Conservation (phyloP, 2,888 invertebrate species). For the Caradrina clavipalpis region DNA sequence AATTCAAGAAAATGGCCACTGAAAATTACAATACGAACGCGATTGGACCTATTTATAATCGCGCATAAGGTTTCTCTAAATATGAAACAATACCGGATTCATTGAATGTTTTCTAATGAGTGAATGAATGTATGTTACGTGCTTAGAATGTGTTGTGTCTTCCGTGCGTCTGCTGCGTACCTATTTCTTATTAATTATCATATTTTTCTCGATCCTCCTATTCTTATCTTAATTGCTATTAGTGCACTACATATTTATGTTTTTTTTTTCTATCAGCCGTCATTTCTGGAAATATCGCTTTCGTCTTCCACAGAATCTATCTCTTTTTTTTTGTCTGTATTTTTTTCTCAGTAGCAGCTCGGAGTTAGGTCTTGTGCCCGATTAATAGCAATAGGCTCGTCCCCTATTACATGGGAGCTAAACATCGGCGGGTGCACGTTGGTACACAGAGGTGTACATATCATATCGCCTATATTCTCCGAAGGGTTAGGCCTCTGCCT, state of each 20-base stretch:
- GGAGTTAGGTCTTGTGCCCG: too few relatives aligned
- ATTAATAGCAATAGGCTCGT: too few relatives aligned
- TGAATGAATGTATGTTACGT: slow-evolving; percentile 30
- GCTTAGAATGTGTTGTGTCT: slow-evolving; percentile 29
- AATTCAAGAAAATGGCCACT: neutral
- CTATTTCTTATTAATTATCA: slow-evolving; percentile 6
- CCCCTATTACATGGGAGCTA: too few relatives aligned
- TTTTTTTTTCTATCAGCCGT: too few relatives aligned
- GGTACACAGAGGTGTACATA: too few relatives aligned
- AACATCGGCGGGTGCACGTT: too few relatives aligned
- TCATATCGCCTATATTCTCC: too few relatives aligned
- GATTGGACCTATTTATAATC: neutral
- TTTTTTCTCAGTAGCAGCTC: too few relatives aligned
- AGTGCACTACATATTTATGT: too few relatives aligned
- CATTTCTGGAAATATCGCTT: neutral
- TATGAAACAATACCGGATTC: slow-evolving; percentile 7
- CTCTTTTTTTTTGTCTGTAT: too few relatives aligned
- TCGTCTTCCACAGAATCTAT: neutral
- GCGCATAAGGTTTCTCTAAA: slow-evolving; percentile 3
- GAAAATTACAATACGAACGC: neutral
- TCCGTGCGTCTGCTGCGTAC: slow-evolving; percentile 26
- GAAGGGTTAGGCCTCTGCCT: too few relatives aligned
- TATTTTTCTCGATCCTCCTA: neutral
- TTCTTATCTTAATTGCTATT: neutral
- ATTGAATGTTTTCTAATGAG: slow-evolving; percentile 27